These are phyloP conservation scores for Cacatua alba DNA, from an alignment of 2,113 vertebrate genomes.

Conservation along the genomic window DNA sequence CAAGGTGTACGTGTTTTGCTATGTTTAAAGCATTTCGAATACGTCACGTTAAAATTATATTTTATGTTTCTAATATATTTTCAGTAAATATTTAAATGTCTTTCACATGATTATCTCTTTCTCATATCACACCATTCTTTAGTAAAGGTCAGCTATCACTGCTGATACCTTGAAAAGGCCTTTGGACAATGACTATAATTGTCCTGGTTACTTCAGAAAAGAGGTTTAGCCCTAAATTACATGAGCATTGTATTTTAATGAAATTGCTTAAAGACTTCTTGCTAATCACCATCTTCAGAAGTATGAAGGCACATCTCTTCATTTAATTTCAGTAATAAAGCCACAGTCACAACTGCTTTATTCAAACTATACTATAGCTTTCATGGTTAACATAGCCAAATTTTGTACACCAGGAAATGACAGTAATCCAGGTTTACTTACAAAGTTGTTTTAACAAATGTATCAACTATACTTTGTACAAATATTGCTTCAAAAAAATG, in stretches of 20 bases:
- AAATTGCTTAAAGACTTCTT: neutral
- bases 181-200: neutral
- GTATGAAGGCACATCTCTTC: neutral
- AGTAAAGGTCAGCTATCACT: neutral
- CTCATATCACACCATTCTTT: neutral
- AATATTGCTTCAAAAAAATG: neutral
- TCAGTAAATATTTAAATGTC: neutral
- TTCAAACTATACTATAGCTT: neutral
- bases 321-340: neutral
- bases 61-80: neutral
- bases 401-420: neutral
- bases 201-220: neutral
- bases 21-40: neutral
- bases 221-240: neutral
- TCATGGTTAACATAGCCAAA: neutral
- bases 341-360: neutral
- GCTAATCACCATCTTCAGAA: neutral
- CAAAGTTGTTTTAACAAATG: rapidly evolving
- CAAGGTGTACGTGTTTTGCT: neutral
- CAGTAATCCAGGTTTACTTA: neutral
- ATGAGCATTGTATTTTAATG: neutral
- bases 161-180: neutral
- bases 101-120: neutral
- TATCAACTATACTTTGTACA: neutral
- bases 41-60: neutral